Evolutionary conservation across 2,797 vertebrate species (phyloP).

Genomic region (Gymnocypris eckloni): DNA sequence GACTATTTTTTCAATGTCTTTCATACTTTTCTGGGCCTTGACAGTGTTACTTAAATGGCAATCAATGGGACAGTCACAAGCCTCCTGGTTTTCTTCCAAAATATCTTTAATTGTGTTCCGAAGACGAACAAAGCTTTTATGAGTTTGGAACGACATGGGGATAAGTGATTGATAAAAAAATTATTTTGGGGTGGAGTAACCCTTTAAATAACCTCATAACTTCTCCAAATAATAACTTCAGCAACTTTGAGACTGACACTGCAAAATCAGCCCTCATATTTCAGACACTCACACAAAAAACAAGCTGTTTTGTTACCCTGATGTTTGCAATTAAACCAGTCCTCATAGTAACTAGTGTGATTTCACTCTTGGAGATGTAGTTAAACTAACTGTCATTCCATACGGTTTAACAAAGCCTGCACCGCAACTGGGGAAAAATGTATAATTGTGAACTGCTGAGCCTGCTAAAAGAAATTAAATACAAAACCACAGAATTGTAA

Average conservation of each 20-base stretch:
- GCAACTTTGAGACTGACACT: constrained; percentile 24
- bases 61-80: too few species aligned
- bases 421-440: constrained; percentile 37
- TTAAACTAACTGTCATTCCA: constrained; percentile 25
- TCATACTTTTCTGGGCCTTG: too few species aligned
- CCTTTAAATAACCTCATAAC: constrained; percentile 36
- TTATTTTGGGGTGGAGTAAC: too few species aligned
- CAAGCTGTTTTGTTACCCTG: constrained; percentile 27
- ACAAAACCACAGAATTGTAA: constrained; percentile 29
- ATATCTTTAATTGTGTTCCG: too few species aligned
- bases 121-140: too few species aligned
- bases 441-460: constrained; percentile 32
- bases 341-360: constrained; percentile 25
- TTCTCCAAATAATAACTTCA: constrained; percentile 31
- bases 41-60: too few species aligned
- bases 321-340: constrained; percentile 28
- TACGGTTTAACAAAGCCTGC: constrained; percentile 33
- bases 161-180: too few species aligned
- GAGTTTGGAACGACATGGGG: too few species aligned
- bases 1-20: too few species aligned
- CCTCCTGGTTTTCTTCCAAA: too few species aligned
- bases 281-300: constrained; percentile 43
- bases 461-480: constrained; percentile 38
- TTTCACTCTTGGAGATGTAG: constrained; percentile 14
- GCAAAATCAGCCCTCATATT: constrained; percentile 28